These are phyloP conservation scores for Tenthredo livida DNA, from an alignment of 2,888 invertebrate species.

Conservation along the genomic window DNA sequence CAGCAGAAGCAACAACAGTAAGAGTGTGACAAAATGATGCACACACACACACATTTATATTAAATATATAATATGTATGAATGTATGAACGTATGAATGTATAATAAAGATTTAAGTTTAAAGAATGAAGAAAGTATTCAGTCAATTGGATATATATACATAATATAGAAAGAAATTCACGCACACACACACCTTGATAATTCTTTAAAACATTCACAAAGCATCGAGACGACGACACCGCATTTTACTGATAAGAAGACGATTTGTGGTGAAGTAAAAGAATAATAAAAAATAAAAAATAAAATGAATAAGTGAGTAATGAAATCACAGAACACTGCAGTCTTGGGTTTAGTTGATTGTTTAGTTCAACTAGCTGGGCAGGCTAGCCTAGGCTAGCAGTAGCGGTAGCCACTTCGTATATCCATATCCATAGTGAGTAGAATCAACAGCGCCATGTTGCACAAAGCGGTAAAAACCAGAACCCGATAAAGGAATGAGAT, in stretches of 20 bases:
- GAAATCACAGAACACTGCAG: conserved; percentile 5
- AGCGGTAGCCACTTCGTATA: background rate
- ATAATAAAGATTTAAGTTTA: background rate
- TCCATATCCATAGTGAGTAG: conserved; percentile 29
- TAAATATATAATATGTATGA: background rate
- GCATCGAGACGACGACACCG: background rate
- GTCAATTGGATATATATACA: background rate
- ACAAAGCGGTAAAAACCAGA: conserved; percentile 42
- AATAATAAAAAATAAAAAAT: background rate
- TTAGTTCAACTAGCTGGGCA: background rate
- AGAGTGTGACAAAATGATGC: background rate
- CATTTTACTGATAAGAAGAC: background rate
- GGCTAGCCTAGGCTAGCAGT: background rate
- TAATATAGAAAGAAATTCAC: background rate
- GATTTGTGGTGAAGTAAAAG: background rate
- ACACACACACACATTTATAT: background rate
- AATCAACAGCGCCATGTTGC: conserved; percentile 43
- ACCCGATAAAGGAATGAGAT: conserved; percentile 5
- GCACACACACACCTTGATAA: background rate
- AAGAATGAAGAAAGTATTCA: background rate
- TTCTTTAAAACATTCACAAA: background rate
- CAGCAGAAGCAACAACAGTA: background rate
- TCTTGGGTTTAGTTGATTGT: background rate
- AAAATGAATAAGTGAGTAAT: background rate
- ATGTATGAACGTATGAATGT: background rate